Evolutionary conservation across 2,797 vertebrate species (phyloP).

Genomic region (Siniperca scherzeri): DNA sequence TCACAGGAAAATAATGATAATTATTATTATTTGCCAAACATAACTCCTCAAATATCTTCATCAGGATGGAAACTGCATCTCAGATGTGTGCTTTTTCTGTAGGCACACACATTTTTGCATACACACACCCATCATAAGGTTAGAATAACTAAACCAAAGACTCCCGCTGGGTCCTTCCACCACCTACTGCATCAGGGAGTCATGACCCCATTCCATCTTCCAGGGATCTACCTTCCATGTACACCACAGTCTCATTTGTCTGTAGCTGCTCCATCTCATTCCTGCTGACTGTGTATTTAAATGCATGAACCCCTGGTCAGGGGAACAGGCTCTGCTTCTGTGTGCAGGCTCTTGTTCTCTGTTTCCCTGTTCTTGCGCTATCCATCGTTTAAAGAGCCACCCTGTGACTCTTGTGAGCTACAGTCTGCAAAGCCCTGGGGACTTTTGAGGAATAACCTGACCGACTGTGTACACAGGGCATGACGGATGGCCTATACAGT

Average conservation of each 20-base stretch:
- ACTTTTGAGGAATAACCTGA: slow-evolving; percentile 61
- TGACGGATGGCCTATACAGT: slow-evolving; percentile 74
- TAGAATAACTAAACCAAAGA: slow-evolving; percentile 62
- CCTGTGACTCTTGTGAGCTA: slow-evolving; percentile 53
- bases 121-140: slow-evolving; percentile 35
- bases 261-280: slow-evolving; percentile 48
- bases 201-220: slow-evolving; percentile 68
- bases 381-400: slow-evolving; percentile 48
- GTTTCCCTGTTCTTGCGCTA: slow-evolving; percentile 36
- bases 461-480: slow-evolving; percentile 71
- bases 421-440: slow-evolving; percentile 55
- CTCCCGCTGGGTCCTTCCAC: slow-evolving; percentile 57
- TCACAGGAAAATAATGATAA: neutral
- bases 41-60: slow-evolving; percentile 18
- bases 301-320: slow-evolving; percentile 41
- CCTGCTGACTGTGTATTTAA: slow-evolving; percentile 65
- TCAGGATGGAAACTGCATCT: slow-evolving; percentile 27
- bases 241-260: slow-evolving; percentile 65
- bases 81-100: slow-evolving; percentile 11
- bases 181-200: slow-evolving; percentile 64
- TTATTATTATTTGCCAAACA: neutral
- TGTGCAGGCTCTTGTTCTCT: slow-evolving; percentile 46
- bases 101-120: slow-evolving; percentile 13
- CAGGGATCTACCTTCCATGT: slow-evolving; percentile 63
- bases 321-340: slow-evolving; percentile 46